Base-by-base conservation (phyloP, 1,140 invertebrate genomes). In the Drosophila ercepeae region DNA sequence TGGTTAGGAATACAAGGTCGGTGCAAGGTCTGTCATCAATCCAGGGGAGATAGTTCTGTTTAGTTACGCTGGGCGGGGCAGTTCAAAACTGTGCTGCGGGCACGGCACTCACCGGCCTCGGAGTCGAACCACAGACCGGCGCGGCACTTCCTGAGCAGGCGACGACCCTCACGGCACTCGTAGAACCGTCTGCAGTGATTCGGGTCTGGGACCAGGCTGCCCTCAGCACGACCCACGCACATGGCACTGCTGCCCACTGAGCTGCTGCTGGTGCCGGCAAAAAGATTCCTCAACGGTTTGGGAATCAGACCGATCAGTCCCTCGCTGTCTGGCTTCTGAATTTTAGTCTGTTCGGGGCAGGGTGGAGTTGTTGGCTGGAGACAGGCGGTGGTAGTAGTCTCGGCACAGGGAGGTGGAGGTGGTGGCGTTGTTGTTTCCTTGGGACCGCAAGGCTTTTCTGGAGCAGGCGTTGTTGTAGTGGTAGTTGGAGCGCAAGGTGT, bases 61-160 rank as follows among this genome's bases (percentile, higher is more conserved):
- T 14, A 82, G 50, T 83, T 74, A n/a, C 78, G 78, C 14, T 61
- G 27, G 1, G 78, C 78, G 2, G 69, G 32, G 51, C 78, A 82
- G 44, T 70, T 82, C 5, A 42, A 21, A 0, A 82, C 78, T n/a
- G 60, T 39, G 8, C 11, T 44, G 18, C 69, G 69, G 4, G 34
- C 29, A 2, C 58, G 78, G 36, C 78, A 82, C 13, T 55, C 41
- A 11, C 63, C 69, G 0, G 54, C 42, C 46, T 69, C 78, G 1
- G 71, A 45, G 34, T 82, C 78, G 32, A 74, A 82, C 69, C 78
- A 83, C 23, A 54, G 44, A 34, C 78, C 78, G 16, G 36, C 4
- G 14, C 27, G 50, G 55, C 78, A 82, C 16, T 44, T 63, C 11
- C 54, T 69, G 13, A 49, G 5, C 11, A 55, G 27, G 4, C 74